Percentiles rank a stretch among this genome's conserved stretches.
These are phyloP conservation scores for Okapia johnstoni DNA, from an alignment of 2,113 vertebrate species.

Conservation along the genomic window DNA sequence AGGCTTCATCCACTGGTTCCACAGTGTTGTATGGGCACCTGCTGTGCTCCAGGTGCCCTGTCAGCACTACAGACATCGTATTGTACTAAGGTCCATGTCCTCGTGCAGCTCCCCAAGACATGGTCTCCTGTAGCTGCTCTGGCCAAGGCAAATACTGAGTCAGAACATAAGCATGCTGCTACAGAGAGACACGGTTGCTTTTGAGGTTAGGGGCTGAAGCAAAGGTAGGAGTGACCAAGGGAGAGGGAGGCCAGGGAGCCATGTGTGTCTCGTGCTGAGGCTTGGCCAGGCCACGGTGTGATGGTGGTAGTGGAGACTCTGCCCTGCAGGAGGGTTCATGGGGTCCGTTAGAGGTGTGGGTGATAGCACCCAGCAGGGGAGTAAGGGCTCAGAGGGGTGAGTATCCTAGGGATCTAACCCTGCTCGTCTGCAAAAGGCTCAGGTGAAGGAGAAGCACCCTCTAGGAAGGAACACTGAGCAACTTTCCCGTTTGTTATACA, in stretches of 20 bases:
- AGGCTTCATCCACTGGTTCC: neutral
- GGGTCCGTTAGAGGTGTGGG: neutral
- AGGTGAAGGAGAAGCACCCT: neutral
- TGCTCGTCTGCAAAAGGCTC: neutral
- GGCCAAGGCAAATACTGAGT: neutral
- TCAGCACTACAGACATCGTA: accelerated
- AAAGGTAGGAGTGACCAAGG: neutral
- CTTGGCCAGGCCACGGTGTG: neutral
- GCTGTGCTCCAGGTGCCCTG: neutral
- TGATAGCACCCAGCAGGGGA: neutral
- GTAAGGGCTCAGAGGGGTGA: neutral
- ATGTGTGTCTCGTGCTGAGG: neutral
- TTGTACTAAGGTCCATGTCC: neutral
- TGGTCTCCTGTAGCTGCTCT: neutral
- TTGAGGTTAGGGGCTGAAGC: neutral
- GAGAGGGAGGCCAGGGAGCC: neutral
- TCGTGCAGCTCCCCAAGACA: neutral
- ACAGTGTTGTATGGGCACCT: neutral
- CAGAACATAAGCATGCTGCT: too few relatives aligned
- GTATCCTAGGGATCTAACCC: neutral
- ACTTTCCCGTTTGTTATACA: neutral
- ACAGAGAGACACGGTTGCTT: neutral
- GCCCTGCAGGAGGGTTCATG: neutral
- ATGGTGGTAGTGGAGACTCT: neutral
- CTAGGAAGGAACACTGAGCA: neutral